Percentiles rank a stretch among this genome's conserved stretches.
Evolutionary conservation across 2,888 invertebrate genomes (phyloP).

Genomic region (Tipula vernalis): DNA sequence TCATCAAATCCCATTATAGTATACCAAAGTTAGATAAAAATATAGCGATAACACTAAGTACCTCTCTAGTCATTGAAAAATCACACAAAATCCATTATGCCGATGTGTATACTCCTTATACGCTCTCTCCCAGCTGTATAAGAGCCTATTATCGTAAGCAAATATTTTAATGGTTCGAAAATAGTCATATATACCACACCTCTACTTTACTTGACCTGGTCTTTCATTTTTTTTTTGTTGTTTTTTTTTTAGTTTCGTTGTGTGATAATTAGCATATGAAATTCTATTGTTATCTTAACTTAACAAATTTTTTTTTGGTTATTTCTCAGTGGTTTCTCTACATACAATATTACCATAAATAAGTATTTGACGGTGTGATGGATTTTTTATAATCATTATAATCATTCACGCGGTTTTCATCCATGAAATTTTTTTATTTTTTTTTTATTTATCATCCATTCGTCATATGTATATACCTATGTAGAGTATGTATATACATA

Average conservation of each 20-base stretch:
- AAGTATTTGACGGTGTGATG: background rate
- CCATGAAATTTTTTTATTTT: background rate
- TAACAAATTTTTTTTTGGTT: background rate
- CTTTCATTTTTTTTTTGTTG: background rate
- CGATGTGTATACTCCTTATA: background rate
- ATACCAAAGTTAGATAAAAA: background rate
- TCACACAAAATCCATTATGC: background rate
- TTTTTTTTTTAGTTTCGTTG: background rate
- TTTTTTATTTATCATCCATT: background rate
- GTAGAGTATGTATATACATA: background rate
- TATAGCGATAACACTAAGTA: conserved; percentile 9
- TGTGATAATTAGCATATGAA: background rate
- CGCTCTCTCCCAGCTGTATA: background rate
- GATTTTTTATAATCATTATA: background rate
- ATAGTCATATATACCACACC: conserved; percentile 4
- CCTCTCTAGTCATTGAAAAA: conserved; percentile 8
- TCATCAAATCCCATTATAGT: conserved; percentile 7
- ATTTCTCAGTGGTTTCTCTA: background rate
- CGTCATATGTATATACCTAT: background rate
- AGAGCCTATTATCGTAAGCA: background rate
- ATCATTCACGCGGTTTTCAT: conserved; percentile 4
- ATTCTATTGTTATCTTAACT: background rate
- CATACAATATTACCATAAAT: background rate
- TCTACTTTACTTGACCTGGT: background rate
- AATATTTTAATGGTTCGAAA: background rate